Evolutionary conservation across 1,140 invertebrate genomes (phyloP).

Genomic region (Caenorhabditis brenneri): DNA sequence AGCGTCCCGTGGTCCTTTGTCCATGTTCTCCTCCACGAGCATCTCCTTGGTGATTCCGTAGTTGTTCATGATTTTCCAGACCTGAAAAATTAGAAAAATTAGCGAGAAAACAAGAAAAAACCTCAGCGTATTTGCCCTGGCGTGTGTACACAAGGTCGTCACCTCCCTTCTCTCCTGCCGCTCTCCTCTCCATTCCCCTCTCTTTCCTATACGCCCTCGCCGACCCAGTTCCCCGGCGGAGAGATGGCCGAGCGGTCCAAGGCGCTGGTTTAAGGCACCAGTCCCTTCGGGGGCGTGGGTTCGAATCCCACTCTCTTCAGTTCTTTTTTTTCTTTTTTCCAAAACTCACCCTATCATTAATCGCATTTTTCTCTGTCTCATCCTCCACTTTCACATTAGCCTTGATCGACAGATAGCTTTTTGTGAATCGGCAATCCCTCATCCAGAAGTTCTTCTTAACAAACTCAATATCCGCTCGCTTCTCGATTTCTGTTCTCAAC

Average conservation of each 20-base stretch:
- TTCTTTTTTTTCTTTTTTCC: background rate
- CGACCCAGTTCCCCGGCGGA: background rate
- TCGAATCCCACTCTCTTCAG: conserved; percentile 70
- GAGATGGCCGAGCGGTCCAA: conserved; percentile 99
- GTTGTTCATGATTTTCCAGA: conserved; percentile 62
- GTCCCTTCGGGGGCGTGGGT: conserved; percentile 83
- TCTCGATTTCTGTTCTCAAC: background rate
- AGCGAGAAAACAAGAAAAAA: background rate
- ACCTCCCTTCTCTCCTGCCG: background rate
- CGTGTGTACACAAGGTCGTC: too few relatives aligned
- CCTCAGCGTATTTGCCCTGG: background rate
- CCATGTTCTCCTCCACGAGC: conserved; percentile 59
- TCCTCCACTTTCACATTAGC: conserved; percentile 61
- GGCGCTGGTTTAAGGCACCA: conserved; percentile 99
- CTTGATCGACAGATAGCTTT: conserved; percentile 65
- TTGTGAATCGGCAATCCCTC: conserved; percentile 63
- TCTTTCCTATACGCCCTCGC: background rate
- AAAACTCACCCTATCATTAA: conserved; percentile 35
- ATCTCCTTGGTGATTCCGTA: conserved; percentile 67
- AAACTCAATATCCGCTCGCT: background rate
- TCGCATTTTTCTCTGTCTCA: conserved; percentile 56
- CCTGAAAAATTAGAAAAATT: background rate
- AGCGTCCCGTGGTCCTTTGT: conserved; percentile 65
- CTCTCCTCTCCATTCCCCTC: background rate
- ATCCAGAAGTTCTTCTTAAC: conserved; percentile 65